A percentile compares a stretch with the other conserved stretches of the same genome.
phyloP scores from a whole-genome alignment of 2,797 vertebrate species.

The Danio albolineatus region DNA sequence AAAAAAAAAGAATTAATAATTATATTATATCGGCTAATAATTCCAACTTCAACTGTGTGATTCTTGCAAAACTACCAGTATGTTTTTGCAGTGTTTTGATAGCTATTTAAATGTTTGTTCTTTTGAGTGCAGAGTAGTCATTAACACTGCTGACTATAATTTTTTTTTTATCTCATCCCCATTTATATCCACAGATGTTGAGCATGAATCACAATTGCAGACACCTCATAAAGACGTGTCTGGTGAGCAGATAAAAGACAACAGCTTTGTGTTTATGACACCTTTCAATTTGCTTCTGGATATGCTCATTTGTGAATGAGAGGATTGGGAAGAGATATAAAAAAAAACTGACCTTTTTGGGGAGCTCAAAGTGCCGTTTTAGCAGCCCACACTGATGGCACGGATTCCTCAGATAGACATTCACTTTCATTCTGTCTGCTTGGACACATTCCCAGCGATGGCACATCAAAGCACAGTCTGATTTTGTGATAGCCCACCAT shows the following conservation, averaged over 20 bases:
- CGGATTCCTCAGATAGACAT: conserved; percentile 25
- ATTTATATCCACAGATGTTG: conserved; percentile 53
- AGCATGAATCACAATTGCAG: conserved; percentile 41
- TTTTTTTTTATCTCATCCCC: neutral
- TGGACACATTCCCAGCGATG: conserved; percentile 30
- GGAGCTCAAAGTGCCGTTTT: conserved; percentile 37
- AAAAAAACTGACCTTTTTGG: conserved; percentile 24
- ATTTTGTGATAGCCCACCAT: conserved; percentile 49
- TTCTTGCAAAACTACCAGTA: no score
- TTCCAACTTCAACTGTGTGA: no score
- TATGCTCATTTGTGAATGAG: conserved; percentile 17
- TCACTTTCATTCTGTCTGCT: conserved; percentile 50
- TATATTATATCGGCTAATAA: no score
- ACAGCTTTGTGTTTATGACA: conserved; percentile 36
- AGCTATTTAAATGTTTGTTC: conserved; percentile 11
- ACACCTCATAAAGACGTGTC: conserved; percentile 39
- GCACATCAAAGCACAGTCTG: conserved; percentile 49
- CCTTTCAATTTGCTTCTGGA: conserved; percentile 2
- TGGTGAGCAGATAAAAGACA: conserved; percentile 50
- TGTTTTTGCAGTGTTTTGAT: neutral
- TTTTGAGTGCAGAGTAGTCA: conserved; percentile 8
- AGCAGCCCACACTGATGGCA: conserved; percentile 44
- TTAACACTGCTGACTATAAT: neutral
- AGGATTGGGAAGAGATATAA: conserved; percentile 12
- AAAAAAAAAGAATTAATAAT: no score